phyloP scores from a whole-genome alignment of 2,797 vertebrate genomes.

The Aeoliscus strigatus region DNA sequence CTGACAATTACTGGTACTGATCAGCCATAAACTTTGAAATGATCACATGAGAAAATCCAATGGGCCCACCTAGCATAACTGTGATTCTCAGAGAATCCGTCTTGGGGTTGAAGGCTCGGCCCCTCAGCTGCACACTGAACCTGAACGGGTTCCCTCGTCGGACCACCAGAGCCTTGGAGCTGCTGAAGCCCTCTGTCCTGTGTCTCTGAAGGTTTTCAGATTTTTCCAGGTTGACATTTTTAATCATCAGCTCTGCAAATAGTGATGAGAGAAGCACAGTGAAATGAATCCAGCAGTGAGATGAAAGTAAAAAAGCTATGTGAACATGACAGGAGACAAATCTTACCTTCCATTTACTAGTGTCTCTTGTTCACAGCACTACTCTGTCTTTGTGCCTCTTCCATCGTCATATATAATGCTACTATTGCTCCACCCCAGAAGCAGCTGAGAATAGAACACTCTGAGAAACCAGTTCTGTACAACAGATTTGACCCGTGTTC shows the following conservation, averaged over 20 bases:
- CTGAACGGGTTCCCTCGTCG: conserved; percentile 68
- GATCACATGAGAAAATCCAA: not conserved
- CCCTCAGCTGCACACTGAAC: conserved; percentile 51
- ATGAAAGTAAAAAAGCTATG: not conserved
- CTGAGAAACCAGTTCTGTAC: too few species aligned
- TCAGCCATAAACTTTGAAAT: too few species aligned
- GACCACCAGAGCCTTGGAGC: conserved; percentile 61
- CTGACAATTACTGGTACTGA: too few species aligned
- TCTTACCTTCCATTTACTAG: conserved; percentile 67
- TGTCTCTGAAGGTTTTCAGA: conserved; percentile 59
- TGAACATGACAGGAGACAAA: not conserved
- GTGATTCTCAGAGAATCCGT: conserved; percentile 55
- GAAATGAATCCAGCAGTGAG: not conserved
- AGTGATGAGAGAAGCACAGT: not conserved
- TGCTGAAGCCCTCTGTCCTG: conserved; percentile 59
- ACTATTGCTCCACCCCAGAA: conserved; percentile 39
- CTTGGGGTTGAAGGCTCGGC: conserved; percentile 47
- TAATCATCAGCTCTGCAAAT: conserved; percentile 53
- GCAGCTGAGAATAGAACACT: too few species aligned
- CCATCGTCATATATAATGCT: conserved; percentile 38
- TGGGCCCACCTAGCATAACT: conserved; percentile 66
- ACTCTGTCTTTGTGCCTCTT: not conserved
- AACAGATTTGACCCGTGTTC: too few species aligned
- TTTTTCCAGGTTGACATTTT: conserved; percentile 53
- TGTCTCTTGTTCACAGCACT: conserved; percentile 1